Evolutionary conservation across 2,888 invertebrate species (phyloP).

Genomic region (Zele albiditarsus): DNA sequence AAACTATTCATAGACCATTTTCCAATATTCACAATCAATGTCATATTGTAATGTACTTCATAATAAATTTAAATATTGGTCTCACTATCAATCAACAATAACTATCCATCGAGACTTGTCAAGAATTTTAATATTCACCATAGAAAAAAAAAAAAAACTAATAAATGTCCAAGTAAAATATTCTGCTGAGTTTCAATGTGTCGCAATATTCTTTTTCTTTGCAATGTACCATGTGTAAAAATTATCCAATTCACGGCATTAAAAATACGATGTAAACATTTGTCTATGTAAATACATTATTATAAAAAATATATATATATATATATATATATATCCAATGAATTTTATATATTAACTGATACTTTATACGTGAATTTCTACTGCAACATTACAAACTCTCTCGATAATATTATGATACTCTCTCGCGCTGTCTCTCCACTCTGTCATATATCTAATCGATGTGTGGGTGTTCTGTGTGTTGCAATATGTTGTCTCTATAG

Average conservation of each 20-base stretch:
- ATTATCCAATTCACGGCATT: background rate
- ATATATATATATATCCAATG: background rate
- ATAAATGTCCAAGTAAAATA: too few relatives aligned
- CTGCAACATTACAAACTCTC: background rate
- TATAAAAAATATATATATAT: background rate
- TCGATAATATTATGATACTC: constrained; percentile 1
- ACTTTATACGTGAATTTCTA: background rate
- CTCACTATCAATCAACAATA: too few relatives aligned
- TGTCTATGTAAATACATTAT: too few relatives aligned
- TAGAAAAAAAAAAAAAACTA: too few relatives aligned
- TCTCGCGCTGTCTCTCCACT: constrained; percentile 46
- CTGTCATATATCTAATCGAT: constrained; percentile 62
- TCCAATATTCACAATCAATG: too few relatives aligned
- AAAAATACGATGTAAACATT: background rate
- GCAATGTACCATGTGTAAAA: background rate
- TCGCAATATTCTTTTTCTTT: too few relatives aligned
- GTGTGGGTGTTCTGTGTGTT: constrained; percentile 66
- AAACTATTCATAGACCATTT: too few relatives aligned
- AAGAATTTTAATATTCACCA: too few relatives aligned
- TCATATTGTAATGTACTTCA: too few relatives aligned
- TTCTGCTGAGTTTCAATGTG: too few relatives aligned
- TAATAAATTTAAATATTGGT: too few relatives aligned
- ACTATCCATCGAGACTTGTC: too few relatives aligned
- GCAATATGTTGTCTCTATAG: constrained; percentile 66
- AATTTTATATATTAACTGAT: background rate